Base-by-base conservation (phyloP, 2,888 invertebrate species). In the Acleris cristana region DNA sequence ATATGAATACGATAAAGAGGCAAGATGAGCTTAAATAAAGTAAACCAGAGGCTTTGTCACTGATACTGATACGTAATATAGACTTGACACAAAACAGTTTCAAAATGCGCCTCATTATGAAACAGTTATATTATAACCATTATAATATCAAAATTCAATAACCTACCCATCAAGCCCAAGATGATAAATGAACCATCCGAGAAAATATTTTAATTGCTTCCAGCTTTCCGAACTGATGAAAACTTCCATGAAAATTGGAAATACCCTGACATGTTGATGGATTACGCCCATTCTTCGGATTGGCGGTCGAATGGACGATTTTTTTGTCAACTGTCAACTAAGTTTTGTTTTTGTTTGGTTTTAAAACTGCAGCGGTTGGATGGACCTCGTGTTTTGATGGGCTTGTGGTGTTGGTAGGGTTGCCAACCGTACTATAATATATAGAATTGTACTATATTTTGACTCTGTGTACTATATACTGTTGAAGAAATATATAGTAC, bases 281-380 rank as follows among this genome's bases (percentile, higher is more conserved):
- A 88, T 87, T 81, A 79, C 72, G 67, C 73, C 80, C 82, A 85
- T 83, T 83, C 77, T 74, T 79, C 79, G 86, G 89, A 90, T 90
- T 90, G 88, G 86, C 86, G 86, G 87, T 86, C 72, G 73, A 70
- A 58, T 73, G 71, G 40, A 14, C 70, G 49, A 49, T 64, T 72
- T 73, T 75, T 76, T 72, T 68, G 61, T 69, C 60, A 63, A 58
- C 69, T 73, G 68, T 65, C 63, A 55, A 64, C 49, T 34, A 51
- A 14, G 45, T 19, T 64, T 19, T 49, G 19, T 57, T 66, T 64
- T 21, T 26, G 14, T 53, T 45, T 3, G 2, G 19, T 5, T 45
- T 5, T 30, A 26, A 53, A 53, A n/a, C 53, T 53, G 58, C 48
- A 7, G 8, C 26, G n/a, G 21, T 56, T 44, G 21, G 16, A 44